These are phyloP conservation scores for Prochilodus magdalenae DNA, from an alignment of 2,113 vertebrate species.

Conservation along the genomic window DNA sequence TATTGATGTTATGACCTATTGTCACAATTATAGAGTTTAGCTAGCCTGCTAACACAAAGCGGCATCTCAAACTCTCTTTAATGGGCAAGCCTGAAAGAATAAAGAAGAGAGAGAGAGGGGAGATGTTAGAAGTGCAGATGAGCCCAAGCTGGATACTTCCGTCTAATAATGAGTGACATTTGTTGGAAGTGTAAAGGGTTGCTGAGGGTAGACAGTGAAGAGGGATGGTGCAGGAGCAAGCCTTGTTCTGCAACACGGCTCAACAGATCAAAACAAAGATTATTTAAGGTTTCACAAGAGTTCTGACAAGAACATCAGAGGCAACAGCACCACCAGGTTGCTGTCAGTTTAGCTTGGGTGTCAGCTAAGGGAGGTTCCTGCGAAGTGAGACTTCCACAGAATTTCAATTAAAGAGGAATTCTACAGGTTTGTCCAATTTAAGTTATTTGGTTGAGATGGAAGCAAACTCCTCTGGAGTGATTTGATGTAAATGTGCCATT, in stretches of 20 bases:
- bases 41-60: not conserved
- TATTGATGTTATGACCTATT: not conserved
- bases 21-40: not conserved
- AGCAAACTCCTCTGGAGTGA: no score
- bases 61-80: constrained; percentile 12
- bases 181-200: constrained; percentile 60
- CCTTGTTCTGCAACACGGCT: constrained; percentile 63
- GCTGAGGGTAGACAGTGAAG: constrained; percentile 22
- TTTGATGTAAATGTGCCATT: no score
- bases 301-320: constrained; percentile 40
- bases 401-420: no score
- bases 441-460: no score
- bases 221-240: constrained; percentile 21
- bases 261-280: constrained; percentile 62
- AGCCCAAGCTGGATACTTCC: constrained; percentile 64
- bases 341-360: constrained; percentile 40
- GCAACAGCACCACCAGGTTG: constrained; percentile 32
- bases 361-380: constrained; percentile 4
- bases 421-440: no score
- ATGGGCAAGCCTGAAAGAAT: constrained; percentile 19
- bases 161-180: constrained; percentile 76
- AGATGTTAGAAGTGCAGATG: constrained; percentile 64
- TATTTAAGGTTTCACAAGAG: constrained; percentile 55
- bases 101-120: constrained; percentile 44
- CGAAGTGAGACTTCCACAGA: not conserved